These are phyloP conservation scores for Athalia circularis DNA, from an alignment of 2,888 invertebrate species.

Conservation along the genomic window DNA sequence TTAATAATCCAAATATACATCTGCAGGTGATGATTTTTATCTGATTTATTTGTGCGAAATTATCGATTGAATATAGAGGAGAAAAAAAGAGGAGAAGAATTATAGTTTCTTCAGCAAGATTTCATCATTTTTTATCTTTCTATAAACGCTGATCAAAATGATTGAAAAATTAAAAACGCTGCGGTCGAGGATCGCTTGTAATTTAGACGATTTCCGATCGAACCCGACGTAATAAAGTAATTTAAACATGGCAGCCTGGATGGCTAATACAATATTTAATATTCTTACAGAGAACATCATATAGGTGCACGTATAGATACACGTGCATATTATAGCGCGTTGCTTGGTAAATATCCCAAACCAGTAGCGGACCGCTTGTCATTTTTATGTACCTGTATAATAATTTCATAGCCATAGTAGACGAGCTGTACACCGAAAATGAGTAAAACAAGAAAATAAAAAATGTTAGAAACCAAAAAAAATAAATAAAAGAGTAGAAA, in stretches of 20 bases:
- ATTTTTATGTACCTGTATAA: constrained; percentile 19
- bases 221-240: neutral
- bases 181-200: neutral
- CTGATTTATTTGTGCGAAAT: no score
- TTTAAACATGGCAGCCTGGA: neutral
- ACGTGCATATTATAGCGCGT: neutral
- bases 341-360: constrained; percentile 26
- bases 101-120: no score
- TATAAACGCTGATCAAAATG: neutral
- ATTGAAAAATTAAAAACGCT: neutral
- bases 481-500: neutral
- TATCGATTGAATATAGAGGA: no score
- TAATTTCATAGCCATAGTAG: constrained; percentile 22
- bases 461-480: constrained; percentile 6
- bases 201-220: neutral
- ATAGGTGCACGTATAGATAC: no score
- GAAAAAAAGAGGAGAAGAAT: no score
- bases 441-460: no score
- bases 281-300: no score
- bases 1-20: no score
- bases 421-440: neutral
- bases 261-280: no score
- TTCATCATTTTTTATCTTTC: neutral
- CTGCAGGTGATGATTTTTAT: no score
- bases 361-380: constrained; percentile 37